Percentiles rank a stretch among this genome's conserved stretches.
Evolutionary conservation across 1,140 invertebrate species (phyloP).

Genomic region (Hylaeus anthracinus): DNA sequence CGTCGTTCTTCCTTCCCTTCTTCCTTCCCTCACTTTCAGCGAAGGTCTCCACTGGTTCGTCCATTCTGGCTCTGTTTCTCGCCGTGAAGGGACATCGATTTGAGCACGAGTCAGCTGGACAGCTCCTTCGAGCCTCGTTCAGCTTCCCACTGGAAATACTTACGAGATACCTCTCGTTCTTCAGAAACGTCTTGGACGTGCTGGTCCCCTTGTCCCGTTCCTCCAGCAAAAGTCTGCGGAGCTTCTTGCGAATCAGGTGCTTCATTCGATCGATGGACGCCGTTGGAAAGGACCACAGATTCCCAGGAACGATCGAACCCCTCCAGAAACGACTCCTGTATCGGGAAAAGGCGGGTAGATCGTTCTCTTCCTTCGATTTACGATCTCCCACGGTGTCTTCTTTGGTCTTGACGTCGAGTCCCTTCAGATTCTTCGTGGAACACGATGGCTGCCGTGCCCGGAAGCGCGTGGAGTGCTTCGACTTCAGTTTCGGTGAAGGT

Average conservation of each 20-base stretch:
- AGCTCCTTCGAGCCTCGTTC: not conserved
- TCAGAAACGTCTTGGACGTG: slow-evolving; percentile 29
- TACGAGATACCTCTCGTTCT: slow-evolving; percentile 9
- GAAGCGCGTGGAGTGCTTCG: not conserved
- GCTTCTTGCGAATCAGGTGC: slow-evolving; percentile 51
- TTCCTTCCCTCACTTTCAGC: not conserved
- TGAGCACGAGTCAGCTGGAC: not conserved
- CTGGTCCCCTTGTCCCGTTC: slow-evolving; percentile 14
- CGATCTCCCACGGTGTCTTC: not conserved
- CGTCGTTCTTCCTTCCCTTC: not conserved
- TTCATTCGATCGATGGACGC: slow-evolving; percentile 52
- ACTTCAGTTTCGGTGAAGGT: too few species aligned
- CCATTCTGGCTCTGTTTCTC: not conserved
- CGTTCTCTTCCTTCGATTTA: not conserved
- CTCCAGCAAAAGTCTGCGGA: slow-evolving; percentile 45
- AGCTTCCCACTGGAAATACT: slow-evolving; percentile 17
- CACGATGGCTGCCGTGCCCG: not conserved
- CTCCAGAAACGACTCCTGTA: slow-evolving; percentile 3
- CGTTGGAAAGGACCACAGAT: slow-evolving; percentile 28
- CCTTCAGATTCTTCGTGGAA: not conserved
- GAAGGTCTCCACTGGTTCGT: not conserved
- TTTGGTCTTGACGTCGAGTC: not conserved
- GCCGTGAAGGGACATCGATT: not conserved
- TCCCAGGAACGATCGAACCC: not conserved
- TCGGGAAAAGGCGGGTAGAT: not conserved